Evolutionary conservation across 2,797 vertebrate genomes (phyloP).

Genomic region (Microcaecilia unicolor): DNA sequence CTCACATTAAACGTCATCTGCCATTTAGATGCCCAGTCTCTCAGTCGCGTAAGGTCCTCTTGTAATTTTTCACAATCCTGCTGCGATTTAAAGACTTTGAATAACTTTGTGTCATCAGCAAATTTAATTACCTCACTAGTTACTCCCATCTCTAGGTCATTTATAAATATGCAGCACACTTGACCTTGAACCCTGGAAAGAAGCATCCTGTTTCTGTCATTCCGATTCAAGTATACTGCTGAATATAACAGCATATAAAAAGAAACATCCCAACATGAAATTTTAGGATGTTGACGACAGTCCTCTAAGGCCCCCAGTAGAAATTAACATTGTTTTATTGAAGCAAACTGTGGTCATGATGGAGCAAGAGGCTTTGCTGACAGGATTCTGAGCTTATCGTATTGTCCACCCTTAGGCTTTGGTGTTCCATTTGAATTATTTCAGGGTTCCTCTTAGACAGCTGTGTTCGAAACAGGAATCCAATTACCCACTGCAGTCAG

Average conservation of each 20-base stretch:
- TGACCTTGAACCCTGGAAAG: constrained; percentile 1
- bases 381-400: constrained; percentile 49
- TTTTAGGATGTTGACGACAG: constrained; percentile 13
- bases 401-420: constrained; percentile 47
- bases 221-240: no score
- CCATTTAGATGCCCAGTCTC: no score
- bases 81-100: no score
- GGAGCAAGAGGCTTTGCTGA: constrained; percentile 33
- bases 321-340: constrained; percentile 26
- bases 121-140: no score
- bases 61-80: no score
- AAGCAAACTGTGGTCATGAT: constrained; percentile 30
- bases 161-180: neutral
- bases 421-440: constrained; percentile 52
- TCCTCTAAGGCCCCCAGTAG: constrained; percentile 16
- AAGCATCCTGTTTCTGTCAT: no score
- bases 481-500: constrained; percentile 58
- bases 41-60: no score
- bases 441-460: constrained; percentile 31
- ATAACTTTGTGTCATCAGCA: no score
- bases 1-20: no score
- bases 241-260: no score
- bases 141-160: no score
- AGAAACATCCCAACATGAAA: constrained; percentile 3
- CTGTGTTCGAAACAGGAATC: constrained; percentile 52